A percentile compares a stretch with the other conserved stretches of the same genome.
Conservation (phyloP, 2,888 invertebrate species). For the Acleris sparsana region DNA sequence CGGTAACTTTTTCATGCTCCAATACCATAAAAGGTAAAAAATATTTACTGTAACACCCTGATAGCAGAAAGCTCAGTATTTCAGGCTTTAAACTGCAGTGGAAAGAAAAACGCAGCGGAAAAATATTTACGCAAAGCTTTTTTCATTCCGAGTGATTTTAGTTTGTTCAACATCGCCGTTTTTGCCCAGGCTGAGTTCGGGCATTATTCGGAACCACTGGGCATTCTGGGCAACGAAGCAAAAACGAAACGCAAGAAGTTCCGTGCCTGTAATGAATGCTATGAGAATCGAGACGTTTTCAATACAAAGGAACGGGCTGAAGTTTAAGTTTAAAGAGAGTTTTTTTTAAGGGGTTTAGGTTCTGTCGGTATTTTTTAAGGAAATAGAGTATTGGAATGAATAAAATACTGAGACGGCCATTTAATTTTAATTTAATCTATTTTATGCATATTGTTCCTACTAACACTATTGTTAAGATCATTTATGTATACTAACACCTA, state of each 20-base stretch:
- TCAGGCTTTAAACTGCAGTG: conserved; percentile 9
- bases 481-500: too few relatives aligned
- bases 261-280: conserved; percentile 54
- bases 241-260: conserved; percentile 46
- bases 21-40: not conserved
- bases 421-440: too few relatives aligned
- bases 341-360: conserved; percentile 13
- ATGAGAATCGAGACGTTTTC: conserved; percentile 56
- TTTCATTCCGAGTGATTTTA: conserved; percentile 34
- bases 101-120: conserved; percentile 13
- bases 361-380: not conserved
- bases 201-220: conserved; percentile 31
- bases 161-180: conserved; percentile 26
- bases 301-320: conserved; percentile 32
- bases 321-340: conserved; percentile 14
- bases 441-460: too few relatives aligned
- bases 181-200: not conserved
- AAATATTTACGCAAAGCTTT: conserved; percentile 23
- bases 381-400: too few relatives aligned
- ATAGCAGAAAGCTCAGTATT: conserved; percentile 16
- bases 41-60: not conserved
- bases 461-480: too few relatives aligned
- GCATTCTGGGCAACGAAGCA: conserved; percentile 43
- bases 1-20: not conserved
- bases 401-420: too few relatives aligned